Evolutionary conservation across 2,888 invertebrate species (phyloP).

Genomic region (Protula sp.): DNA sequence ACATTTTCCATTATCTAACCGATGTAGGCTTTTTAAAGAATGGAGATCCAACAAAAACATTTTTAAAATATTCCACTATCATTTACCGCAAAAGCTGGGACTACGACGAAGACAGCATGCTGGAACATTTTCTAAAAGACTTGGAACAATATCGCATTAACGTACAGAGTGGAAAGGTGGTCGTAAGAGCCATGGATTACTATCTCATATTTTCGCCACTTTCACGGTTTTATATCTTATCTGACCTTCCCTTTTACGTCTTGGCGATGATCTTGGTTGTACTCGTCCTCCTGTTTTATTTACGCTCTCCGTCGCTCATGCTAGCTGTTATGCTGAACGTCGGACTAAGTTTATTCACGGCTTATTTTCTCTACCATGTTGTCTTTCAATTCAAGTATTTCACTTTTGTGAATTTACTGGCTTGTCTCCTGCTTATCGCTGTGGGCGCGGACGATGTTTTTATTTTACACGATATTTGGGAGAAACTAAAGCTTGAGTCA

Average conservation of each 20-base stretch:
- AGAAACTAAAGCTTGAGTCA: not conserved
- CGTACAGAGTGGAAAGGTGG: no score
- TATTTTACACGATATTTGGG: not conserved
- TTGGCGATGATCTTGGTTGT: not conserved
- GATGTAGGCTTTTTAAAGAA: not conserved
- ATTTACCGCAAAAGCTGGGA: not conserved
- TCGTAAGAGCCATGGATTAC: no score
- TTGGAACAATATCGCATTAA: no score
- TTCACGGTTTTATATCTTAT: not conserved
- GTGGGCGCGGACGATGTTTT: not conserved
- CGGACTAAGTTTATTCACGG: not conserved
- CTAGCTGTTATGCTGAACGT: not conserved
- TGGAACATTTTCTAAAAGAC: no score
- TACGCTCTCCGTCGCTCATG: not conserved
- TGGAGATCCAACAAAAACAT: not conserved
- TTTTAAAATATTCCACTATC: not conserved
- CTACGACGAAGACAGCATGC: not conserved
- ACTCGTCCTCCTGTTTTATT: not conserved
- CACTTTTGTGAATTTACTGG: not conserved
- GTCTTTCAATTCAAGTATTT: not conserved
- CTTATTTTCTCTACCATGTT: not conserved
- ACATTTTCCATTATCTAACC: not conserved
- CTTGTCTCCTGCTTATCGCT: not conserved
- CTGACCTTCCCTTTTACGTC: not conserved
- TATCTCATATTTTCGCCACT: no score